Percentiles rank a stretch among this genome's conserved stretches.
Conservation (phyloP, 2,113 vertebrate species). For the Naja naja region DNA sequence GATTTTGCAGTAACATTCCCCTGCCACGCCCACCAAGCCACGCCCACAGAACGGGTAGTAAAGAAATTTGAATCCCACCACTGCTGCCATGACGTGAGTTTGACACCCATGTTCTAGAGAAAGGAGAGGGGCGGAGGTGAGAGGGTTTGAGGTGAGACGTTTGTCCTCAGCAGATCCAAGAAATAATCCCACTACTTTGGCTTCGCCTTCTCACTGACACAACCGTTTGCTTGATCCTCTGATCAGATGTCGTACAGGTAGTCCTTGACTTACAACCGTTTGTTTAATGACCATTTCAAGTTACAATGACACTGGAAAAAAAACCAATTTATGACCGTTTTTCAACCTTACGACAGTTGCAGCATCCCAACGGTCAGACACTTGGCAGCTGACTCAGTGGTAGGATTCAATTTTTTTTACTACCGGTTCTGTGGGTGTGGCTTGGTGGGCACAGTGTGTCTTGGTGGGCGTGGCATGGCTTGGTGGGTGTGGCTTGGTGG, state of each 20-base stretch:
- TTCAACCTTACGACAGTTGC: no score
- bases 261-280: neutral
- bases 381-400: neutral
- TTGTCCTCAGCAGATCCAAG: neutral
- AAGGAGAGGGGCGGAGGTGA: neutral
- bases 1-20: no score
- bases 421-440: no score
- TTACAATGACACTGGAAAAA: neutral
- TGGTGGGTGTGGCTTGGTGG: no score
- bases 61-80: no score
- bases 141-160: neutral
- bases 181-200: neutral
- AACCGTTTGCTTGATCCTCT: neutral
- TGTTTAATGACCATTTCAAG: neutral
- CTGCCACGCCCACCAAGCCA: no score
- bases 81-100: neutral
- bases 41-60: no score
- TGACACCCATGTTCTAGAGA: neutral
- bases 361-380: neutral
- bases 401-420: no score
- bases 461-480: no score
- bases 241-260: neutral
- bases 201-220: neutral
- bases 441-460: no score
- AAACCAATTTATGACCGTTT: neutral